Evolutionary conservation across 2,797 vertebrate species (phyloP), one percentile per base, ranked within the genome.

Genomic region (Synanceia verrucosa): DNA sequence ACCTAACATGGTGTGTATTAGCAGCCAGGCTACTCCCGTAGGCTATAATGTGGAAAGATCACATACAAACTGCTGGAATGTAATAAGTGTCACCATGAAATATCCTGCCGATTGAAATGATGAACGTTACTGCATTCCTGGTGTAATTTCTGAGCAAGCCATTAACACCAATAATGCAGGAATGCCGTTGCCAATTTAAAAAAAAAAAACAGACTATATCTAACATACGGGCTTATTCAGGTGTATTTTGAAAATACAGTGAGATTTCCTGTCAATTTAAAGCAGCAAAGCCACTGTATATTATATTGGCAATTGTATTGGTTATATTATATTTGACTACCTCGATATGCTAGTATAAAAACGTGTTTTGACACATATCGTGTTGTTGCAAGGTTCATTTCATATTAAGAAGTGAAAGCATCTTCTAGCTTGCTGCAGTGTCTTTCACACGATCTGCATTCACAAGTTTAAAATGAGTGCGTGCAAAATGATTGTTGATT

Each of bases 1-100:
- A 75, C 71, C 63, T 28, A 57, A 52, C 12, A 18, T 29, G 7
- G 28, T 29, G 7, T 29, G 28, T 59, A 33, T 66, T 63, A 6
- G 28, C 28, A 29, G 28, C 28, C 28, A 29, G 48, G 14, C 48
- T 13, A 13, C 36, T 13, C 63, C 47, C 29, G 28, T 29, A 29
- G 28, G 28, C 28, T 29, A 29, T 29, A 29, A 4, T 29, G 2
- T 29, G 7, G 28, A 29, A 29, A 29, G 28, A 29, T 29, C 28
- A 29, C 28, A 29, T 4, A 76, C 5, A 50, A 34, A 37, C 7
- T 39, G 5, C 3, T 14, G 6, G 6, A 36, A 14, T 19, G 18
- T 2, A 9, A n/a, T 9, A 0, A 48, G 9, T 18, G 19, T 7
- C 11, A 11, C 5, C 6, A 3, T 26, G 7, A 48, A 41, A 33